Percentiles rank a stretch among this genome's conserved stretches.
These are phyloP conservation scores for Diachrysia chrysitis DNA, from an alignment of 2,888 invertebrate species.

Conservation along the genomic window DNA sequence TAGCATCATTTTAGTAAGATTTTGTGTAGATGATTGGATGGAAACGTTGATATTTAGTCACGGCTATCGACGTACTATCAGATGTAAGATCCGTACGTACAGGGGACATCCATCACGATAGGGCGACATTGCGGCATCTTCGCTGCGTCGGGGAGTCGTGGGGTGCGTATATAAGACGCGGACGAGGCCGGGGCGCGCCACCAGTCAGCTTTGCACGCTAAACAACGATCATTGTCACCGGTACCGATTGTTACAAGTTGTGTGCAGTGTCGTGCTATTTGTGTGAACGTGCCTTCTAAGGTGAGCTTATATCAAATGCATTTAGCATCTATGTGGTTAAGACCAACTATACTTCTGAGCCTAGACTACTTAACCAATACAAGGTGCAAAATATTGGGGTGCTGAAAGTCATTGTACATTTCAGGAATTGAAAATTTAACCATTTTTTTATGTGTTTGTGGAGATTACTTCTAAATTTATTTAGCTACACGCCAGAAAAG, in stretches of 20 bases:
- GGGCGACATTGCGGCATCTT: conserved; percentile 82
- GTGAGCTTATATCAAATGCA: conserved; percentile 67
- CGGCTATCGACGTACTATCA: conserved; percentile 67
- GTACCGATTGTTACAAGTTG: conserved; percentile 68
- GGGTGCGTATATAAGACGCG: conserved; percentile 81
- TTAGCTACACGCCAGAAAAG: too few species aligned
- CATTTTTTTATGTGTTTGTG: too few species aligned
- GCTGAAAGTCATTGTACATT: too few species aligned
- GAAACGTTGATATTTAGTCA: conserved; percentile 68
- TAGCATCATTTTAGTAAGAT: conserved; percentile 25
- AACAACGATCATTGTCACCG: conserved; percentile 73
- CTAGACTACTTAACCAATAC: not conserved
- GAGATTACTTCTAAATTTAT: too few species aligned
- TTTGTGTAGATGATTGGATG: conserved; percentile 45
- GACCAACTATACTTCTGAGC: not conserved
- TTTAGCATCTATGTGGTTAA: not conserved
- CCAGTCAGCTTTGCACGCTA: conserved; percentile 77
- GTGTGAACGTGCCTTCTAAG: conserved; percentile 70
- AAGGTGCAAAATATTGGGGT: not conserved
- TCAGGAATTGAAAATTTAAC: too few species aligned
- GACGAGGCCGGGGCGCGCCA: conserved; percentile 77
- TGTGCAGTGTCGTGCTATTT: conserved; percentile 77
- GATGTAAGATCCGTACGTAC: conserved; percentile 60
- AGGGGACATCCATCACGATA: conserved; percentile 74
- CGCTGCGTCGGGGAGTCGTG: conserved; percentile 69